Percentiles rank a stretch among this genome's conserved stretches.
These are phyloP conservation scores for Butorides virescens DNA, from an alignment of 2,113 vertebrate species.

Conservation along the genomic window DNA sequence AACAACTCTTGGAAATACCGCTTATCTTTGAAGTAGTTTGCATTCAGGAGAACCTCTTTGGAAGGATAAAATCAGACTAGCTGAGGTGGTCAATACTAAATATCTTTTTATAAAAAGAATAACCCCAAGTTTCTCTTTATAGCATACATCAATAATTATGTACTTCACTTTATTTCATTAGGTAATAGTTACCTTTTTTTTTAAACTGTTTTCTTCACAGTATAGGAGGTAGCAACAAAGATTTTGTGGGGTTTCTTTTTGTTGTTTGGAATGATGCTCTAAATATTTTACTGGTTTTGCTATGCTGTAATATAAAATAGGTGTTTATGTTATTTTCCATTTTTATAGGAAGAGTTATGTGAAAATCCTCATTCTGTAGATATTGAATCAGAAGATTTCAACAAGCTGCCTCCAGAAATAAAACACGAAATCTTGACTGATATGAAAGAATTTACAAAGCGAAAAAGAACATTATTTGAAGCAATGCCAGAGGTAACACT, in stretches of 20 bases:
- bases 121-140: neutral
- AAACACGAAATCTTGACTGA: constrained; percentile 96
- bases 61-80: neutral
- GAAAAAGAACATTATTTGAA: constrained; percentile 89
- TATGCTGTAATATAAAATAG: neutral
- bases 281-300: neutral
- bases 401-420: constrained; percentile 86
- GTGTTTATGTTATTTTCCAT: neutral
- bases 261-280: neutral
- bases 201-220: neutral
- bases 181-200: neutral
- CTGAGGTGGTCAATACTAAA: neutral
- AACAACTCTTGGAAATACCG: neutral
- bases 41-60: neutral
- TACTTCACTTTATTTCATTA: neutral
- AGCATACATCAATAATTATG: neutral
- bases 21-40: neutral
- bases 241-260: neutral
- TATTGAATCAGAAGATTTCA: constrained; percentile 93
- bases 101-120: neutral
- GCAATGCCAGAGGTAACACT: constrained; percentile 89
- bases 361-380: constrained; percentile 85
- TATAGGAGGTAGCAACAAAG: neutral
- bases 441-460: constrained; percentile 93
- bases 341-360: constrained; percentile 79